phyloP scores from a whole-genome alignment of 2,797 vertebrate genomes.

The Loris lydekkerianus region DNA sequence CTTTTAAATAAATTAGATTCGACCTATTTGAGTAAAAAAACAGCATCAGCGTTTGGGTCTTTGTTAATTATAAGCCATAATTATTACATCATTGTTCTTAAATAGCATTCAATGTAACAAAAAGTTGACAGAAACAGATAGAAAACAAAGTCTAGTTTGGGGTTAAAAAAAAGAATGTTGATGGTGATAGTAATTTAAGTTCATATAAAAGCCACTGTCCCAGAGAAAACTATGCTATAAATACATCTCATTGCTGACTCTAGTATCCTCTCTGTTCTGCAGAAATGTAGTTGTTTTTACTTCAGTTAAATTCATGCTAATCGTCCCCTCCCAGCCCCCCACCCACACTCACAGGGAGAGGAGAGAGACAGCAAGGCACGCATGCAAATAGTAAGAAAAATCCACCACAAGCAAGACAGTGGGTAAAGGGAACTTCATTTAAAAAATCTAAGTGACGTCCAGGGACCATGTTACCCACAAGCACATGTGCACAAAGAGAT shows the following conservation, averaged over 20 bases:
- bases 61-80: slow-evolving; percentile 18
- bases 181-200: slow-evolving; percentile 4
- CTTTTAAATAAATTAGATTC: background rate
- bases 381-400: background rate
- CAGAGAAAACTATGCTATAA: background rate
- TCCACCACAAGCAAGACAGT: background rate
- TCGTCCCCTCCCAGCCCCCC: background rate
- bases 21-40: background rate
- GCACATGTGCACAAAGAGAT: background rate
- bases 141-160: background rate
- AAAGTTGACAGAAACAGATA: slow-evolving; percentile 21
- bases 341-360: background rate
- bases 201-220: background rate
- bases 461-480: slow-evolving; percentile 5
- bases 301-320: slow-evolving; percentile 5
- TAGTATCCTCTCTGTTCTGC: background rate
- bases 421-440: slow-evolving; percentile 55
- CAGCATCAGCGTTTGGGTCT: background rate
- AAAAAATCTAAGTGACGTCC: background rate
- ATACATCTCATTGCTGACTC: background rate
- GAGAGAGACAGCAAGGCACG: background rate
- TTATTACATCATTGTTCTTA: slow-evolving; percentile 3
- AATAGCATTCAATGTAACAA: background rate
- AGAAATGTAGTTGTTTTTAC: slow-evolving; percentile 31
- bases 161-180: slow-evolving; percentile 27